Evolutionary conservation across 1,140 invertebrate genomes (phyloP).

Genomic region (Melanaphis sacchari): DNA sequence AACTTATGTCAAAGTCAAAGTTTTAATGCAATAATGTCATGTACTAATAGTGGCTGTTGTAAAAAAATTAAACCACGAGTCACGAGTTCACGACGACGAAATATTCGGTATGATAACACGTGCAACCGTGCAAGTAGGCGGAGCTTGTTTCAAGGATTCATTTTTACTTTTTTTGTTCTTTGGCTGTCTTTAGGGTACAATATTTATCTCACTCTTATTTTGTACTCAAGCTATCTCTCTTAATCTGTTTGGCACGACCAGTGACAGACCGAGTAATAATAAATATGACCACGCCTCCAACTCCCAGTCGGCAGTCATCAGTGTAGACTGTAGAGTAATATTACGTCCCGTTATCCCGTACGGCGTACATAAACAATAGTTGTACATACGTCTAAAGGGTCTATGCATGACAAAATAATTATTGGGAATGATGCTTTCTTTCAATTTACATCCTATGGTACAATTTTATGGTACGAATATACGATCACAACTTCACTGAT

Average conservation of each 20-base stretch:
- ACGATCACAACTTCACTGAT: too few relatives aligned
- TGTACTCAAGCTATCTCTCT: not conserved
- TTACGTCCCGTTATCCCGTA: not conserved
- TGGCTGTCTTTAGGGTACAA: not conserved
- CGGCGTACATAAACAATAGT: too few relatives aligned
- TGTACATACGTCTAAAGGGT: too few relatives aligned
- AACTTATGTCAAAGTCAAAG: not conserved
- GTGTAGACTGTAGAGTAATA: not conserved
- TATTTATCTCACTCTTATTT: not conserved
- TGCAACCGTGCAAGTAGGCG: too few relatives aligned
- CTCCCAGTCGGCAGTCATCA: too few relatives aligned
- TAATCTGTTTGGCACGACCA: not conserved
- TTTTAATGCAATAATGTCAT: too few relatives aligned
- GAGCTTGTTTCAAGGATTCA: not conserved
- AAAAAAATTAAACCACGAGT: not conserved
- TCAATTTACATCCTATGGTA: too few relatives aligned
- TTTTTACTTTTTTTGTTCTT: not conserved
- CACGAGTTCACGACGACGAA: not conserved
- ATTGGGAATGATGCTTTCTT: too few relatives aligned
- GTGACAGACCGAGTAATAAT: not conserved
- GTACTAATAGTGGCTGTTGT: too few relatives aligned
- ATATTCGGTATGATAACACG: not conserved
- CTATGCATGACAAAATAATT: too few relatives aligned
- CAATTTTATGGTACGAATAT: too few relatives aligned
- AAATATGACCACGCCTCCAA: not conserved